A percentile compares a stretch with the other conserved stretches of the same genome.
These are phyloP conservation scores for Eumacrocentrus americanus DNA, from an alignment of 2,888 invertebrate species.

Conservation along the genomic window DNA sequence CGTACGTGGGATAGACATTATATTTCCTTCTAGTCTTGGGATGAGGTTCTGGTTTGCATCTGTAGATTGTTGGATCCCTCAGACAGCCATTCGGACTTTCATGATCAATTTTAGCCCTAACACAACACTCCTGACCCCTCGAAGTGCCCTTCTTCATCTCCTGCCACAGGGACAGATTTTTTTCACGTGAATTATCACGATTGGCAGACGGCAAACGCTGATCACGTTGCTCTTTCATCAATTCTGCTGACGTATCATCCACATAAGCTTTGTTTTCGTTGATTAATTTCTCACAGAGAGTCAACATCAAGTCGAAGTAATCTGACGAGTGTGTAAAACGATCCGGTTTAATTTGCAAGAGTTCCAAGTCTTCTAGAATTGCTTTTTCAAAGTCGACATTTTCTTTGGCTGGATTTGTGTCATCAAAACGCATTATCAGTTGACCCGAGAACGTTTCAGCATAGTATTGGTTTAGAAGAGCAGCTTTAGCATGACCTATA, in stretches of 20 bases:
- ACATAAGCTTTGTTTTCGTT: slow-evolving; percentile 92
- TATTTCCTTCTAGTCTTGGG: slow-evolving; percentile 93
- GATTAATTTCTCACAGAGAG: slow-evolving; percentile 86
- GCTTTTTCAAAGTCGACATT: slow-evolving; percentile 96
- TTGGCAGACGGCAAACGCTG: slow-evolving; percentile 84
- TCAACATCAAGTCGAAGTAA: slow-evolving; percentile 91
- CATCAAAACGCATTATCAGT: slow-evolving; percentile 98
- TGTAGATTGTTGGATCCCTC: slow-evolving; percentile 97
- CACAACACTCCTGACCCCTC: slow-evolving; percentile 86
- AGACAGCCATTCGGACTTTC: slow-evolving; percentile 93
- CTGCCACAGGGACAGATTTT: slow-evolving; percentile 88
- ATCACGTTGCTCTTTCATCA: slow-evolving; percentile 95
- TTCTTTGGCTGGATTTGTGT: slow-evolving; percentile 99
- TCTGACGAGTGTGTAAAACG: slow-evolving; percentile 94
- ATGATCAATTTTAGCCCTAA: slow-evolving; percentile 98
- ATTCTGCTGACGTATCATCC: slow-evolving; percentile 93
- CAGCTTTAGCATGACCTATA: slow-evolving; percentile 99
- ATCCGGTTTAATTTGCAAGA: slow-evolving; percentile 92
- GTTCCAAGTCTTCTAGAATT: slow-evolving; percentile 89
- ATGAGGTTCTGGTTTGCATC: slow-evolving; percentile 95
- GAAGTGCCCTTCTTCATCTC: slow-evolving; percentile 90
- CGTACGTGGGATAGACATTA: slow-evolving; percentile 99
- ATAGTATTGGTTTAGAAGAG: slow-evolving; percentile 96
- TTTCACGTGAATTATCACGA: slow-evolving; percentile 79
- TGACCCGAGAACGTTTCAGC: slow-evolving; percentile 90